Percentiles rank a stretch among this genome's conserved stretches.
phyloP scores from a whole-genome alignment of 2,797 vertebrate genomes.

The Ficedula albicollis region DNA sequence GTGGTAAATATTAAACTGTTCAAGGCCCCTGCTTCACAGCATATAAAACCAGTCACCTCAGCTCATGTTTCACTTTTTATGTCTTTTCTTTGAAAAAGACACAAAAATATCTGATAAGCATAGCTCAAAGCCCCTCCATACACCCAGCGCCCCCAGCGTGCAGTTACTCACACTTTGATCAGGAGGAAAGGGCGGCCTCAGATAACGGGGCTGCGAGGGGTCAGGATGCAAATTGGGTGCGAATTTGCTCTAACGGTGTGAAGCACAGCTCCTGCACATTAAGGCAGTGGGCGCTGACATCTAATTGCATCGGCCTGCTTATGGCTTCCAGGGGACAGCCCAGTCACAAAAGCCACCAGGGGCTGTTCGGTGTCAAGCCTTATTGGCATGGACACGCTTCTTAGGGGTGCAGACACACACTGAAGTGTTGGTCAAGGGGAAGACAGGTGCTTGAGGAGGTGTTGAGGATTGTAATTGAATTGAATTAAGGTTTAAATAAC shows the following conservation, averaged over 20 bases:
- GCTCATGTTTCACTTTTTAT: slow-evolving; percentile 65
- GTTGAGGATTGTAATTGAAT: not conserved
- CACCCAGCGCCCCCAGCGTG: not conserved
- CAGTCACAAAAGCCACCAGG: not conserved
- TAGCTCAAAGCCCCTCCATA: not conserved
- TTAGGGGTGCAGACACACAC: not conserved
- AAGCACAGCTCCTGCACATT: not conserved
- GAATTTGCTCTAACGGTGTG: not conserved
- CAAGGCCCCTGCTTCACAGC: slow-evolving; percentile 45
- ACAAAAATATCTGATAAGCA: not conserved
- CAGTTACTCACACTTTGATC: not conserved
- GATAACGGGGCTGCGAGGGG: not conserved
- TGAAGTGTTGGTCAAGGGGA: not conserved
- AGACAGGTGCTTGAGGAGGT: not conserved
- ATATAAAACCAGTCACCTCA: slow-evolving; percentile 52
- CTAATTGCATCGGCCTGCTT: not conserved
- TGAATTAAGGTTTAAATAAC: not conserved
- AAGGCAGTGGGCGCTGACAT: not conserved
- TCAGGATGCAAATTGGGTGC: slow-evolving; percentile 22
- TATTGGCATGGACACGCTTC: not conserved
- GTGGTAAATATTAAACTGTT: slow-evolving; percentile 54
- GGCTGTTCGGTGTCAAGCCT: not conserved
- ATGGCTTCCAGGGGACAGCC: not conserved
- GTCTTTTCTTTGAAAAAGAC: slow-evolving; percentile 42
- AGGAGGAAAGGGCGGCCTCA: not conserved